Conservation (phyloP, 1,140 invertebrate species). For the Leptinotarsa lineolata region DNA sequence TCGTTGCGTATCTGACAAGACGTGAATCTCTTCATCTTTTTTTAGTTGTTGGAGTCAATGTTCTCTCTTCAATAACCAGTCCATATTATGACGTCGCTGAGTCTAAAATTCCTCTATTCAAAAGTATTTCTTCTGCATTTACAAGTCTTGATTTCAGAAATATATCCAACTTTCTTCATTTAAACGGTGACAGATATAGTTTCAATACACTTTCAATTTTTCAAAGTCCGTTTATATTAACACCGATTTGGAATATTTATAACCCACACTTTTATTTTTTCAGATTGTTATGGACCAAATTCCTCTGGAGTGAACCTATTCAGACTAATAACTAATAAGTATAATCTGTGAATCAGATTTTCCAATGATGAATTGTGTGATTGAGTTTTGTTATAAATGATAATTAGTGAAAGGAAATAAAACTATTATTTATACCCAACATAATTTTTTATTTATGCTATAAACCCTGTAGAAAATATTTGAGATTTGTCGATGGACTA, state of each 20-base stretch:
- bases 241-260: not conserved
- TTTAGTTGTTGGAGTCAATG: no score
- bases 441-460: constrained; percentile 24
- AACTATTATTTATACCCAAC: constrained; percentile 30
- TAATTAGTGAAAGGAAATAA: constrained; percentile 27
- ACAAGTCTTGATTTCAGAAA: no score
- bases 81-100: no score
- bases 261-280: constrained; percentile 44
- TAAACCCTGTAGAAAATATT: constrained; percentile 31
- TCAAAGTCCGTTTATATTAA: not conserved
- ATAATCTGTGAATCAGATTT: constrained; percentile 25
- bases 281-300: constrained; percentile 67
- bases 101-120: no score
- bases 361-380: constrained; percentile 27
- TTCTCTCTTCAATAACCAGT: no score
- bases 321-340: not conserved
- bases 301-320: constrained; percentile 59
- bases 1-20: no score
- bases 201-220: no score
- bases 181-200: no score
- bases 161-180: no score
- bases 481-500: constrained; percentile 11
- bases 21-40: no score
- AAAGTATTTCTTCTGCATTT: no score
- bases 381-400: constrained; percentile 10